Evolutionary conservation across 2,113 vertebrate species (phyloP).

Genomic region (Sigmodon hispidus): DNA sequence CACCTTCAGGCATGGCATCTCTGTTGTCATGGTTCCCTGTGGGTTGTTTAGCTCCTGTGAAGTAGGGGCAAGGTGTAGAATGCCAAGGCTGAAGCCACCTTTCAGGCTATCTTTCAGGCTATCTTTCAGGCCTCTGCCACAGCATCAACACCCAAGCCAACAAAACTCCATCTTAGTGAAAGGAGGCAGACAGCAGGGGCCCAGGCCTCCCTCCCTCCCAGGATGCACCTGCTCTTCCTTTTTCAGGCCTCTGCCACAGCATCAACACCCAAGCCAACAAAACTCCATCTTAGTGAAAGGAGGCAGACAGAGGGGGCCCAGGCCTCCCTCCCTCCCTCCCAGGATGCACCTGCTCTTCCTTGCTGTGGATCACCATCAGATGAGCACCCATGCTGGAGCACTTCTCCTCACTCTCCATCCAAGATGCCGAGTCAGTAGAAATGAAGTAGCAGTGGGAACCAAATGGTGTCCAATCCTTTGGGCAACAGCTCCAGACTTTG

Average conservation of each 20-base stretch:
- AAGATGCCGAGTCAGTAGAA: neutral
- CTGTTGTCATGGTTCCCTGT: neutral
- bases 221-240: conserved; percentile 60
- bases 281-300: neutral
- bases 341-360: conserved; percentile 62
- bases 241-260: neutral
- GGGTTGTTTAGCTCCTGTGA: neutral
- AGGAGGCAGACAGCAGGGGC: neutral
- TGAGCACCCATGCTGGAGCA: conserved; percentile 36
- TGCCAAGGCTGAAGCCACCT: neutral
- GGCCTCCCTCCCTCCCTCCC: neutral
- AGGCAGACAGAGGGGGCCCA: neutral
- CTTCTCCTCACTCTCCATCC: neutral
- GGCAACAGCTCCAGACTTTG: conserved; percentile 65
- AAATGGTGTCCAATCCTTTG: conserved; percentile 40
- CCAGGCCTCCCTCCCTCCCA: neutral
- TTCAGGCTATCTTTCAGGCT: neutral
- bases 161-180: neutral
- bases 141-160: neutral
- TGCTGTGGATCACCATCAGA: conserved; percentile 59
- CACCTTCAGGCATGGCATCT: neutral
- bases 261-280: neutral
- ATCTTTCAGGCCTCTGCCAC: neutral
- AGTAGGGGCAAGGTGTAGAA: neutral
- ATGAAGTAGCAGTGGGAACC: conserved; percentile 59